Conservation (phyloP, 1,140 invertebrate genomes). For the Drepana arcuata region DNA sequence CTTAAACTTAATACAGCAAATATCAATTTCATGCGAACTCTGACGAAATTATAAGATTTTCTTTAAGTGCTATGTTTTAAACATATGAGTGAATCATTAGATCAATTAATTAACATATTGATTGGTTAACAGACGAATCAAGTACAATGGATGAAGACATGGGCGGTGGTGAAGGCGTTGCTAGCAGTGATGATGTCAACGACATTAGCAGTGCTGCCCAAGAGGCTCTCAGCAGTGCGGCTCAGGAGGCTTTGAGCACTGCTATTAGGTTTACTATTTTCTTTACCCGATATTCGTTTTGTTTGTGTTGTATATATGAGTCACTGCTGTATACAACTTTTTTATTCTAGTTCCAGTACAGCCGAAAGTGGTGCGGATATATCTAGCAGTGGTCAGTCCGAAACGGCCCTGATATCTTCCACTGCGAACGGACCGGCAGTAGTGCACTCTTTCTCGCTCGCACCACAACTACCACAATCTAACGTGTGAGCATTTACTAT, state of each 20-base stretch:
- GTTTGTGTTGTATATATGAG: too few species aligned
- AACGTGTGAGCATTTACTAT: conserved; percentile 42
- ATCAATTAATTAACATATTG: too few species aligned
- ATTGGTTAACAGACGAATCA: conserved; percentile 59
- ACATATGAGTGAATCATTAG: too few species aligned
- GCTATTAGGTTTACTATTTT: conserved; percentile 64
- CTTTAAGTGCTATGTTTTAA: too few species aligned
- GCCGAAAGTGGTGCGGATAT: conserved; percentile 58
- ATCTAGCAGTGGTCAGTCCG: conserved; percentile 52
- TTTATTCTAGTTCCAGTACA: conserved; percentile 45
- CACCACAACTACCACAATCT: conserved; percentile 39
- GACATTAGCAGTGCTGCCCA: conserved; percentile 63
- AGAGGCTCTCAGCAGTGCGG: conserved; percentile 44
- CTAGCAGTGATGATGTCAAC: conserved; percentile 63
- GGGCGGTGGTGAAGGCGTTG: conserved; percentile 59
- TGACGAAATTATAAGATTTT: too few species aligned
- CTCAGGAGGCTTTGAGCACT: too few species aligned
- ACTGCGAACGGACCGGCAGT: conserved; percentile 54
- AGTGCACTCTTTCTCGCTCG: conserved; percentile 50
- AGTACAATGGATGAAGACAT: conserved; percentile 68
- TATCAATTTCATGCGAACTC: too few species aligned
- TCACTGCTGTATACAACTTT: too few species aligned
- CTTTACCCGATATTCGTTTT: too few species aligned
- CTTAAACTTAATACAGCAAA: too few species aligned
- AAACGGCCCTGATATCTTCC: conserved; percentile 52